phyloP scores from a whole-genome alignment of 2,113 vertebrate genomes.

The Grallaria varia region DNA sequence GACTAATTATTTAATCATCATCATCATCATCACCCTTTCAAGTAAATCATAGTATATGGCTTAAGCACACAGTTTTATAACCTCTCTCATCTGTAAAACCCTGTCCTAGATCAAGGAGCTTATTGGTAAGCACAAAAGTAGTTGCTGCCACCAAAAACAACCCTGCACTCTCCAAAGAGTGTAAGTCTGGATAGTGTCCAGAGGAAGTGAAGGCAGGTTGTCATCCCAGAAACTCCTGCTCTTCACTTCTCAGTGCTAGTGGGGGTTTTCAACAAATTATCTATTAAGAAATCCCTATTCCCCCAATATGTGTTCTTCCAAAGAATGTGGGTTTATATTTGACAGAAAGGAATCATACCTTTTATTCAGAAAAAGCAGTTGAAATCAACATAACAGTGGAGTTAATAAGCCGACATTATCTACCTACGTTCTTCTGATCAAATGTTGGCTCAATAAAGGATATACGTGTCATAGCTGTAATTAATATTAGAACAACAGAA shows the following conservation, averaged over 20 bases:
- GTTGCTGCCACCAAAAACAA: neutral
- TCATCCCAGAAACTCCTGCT: neutral
- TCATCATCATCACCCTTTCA: neutral
- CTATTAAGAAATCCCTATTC: neutral
- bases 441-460: neutral
- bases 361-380: neutral
- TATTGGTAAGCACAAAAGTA: neutral
- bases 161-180: neutral
- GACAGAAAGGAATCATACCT: neutral
- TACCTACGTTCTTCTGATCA: neutral
- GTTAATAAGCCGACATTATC: neutral
- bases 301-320: neutral
- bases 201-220: neutral
- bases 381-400: neutral
- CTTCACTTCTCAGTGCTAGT: neutral
- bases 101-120: neutral
- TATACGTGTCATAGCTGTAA: neutral
- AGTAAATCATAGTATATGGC: neutral
- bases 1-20: neutral
- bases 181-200: neutral
- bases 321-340: neutral
- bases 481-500: neutral
- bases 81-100: neutral
- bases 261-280: neutral
- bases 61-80: neutral